Percentiles rank a stretch among this genome's conserved stretches.
phyloP scores from a whole-genome alignment of 1,140 invertebrate genomes.

The Drosophila hydei region DNA sequence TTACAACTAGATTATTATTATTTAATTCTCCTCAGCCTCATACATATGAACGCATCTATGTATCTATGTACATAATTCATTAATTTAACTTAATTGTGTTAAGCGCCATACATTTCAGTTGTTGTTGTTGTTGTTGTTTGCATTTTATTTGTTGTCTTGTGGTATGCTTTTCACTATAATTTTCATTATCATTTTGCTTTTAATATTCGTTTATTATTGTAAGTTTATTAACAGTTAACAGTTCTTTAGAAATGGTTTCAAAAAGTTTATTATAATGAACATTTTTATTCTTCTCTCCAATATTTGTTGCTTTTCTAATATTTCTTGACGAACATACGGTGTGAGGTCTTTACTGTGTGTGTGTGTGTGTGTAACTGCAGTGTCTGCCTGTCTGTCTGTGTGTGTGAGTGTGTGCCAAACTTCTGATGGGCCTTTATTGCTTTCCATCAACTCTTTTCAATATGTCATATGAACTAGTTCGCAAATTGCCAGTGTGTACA shows the following conservation, averaged over 20 bases:
- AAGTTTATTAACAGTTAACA: conserved; percentile 74
- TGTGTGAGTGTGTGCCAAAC: conserved; percentile 20
- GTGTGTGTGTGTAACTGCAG: conserved; percentile 1
- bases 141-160: conserved; percentile 17
- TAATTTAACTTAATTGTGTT: conserved; percentile 22
- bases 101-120: conserved; percentile 32
- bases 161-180: conserved; percentile 13
- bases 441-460: conserved; percentile 5
- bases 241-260: conserved; percentile 69
- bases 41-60: conserved; percentile 40
- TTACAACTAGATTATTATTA: conserved; percentile 51
- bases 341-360: conserved; percentile 10
- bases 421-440: conserved; percentile 21
- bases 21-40: conserved; percentile 48
- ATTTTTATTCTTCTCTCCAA: conserved; percentile 36
- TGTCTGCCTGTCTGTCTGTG: conserved; percentile 1
- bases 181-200: conserved; percentile 23
- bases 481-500: background rate
- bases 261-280: conserved; percentile 52
- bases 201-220: conserved; percentile 45
- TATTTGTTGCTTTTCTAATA: conserved; percentile 48
- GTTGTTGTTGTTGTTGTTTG: conserved; percentile 6
- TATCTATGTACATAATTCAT: conserved; percentile 45
- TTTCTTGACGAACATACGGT: conserved; percentile 51
- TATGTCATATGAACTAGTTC: conserved; percentile 8